A percentile compares a stretch with the other conserved stretches of the same genome.
Evolutionary conservation across 2,113 vertebrate species (phyloP).

Genomic region (Festucalex cinctus): DNA sequence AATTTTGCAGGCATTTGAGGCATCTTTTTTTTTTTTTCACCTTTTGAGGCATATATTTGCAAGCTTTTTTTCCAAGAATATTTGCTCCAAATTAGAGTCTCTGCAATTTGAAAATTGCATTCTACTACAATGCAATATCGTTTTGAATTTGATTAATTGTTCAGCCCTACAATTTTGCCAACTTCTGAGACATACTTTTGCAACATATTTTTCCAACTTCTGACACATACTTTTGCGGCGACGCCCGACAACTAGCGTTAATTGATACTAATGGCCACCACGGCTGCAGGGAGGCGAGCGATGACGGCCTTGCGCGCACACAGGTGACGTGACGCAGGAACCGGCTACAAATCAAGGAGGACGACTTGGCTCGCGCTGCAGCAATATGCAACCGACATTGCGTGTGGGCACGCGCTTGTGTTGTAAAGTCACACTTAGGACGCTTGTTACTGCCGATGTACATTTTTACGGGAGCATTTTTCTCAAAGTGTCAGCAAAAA

Average conservation of each 20-base stretch:
- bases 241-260: constrained; percentile 55
- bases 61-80: too few species aligned
- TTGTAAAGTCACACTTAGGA: constrained; percentile 15
- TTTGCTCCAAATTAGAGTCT: too few species aligned
- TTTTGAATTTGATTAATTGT: too few species aligned
- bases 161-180: too few species aligned
- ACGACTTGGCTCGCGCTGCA: constrained; percentile 25
- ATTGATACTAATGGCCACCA: constrained; percentile 69
- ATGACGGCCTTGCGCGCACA: constrained; percentile 42
- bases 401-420: not conserved
- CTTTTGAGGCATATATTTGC: too few species aligned
- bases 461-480: not conserved
- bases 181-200: too few species aligned
- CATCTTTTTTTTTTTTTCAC: too few species aligned
- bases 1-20: too few species aligned
- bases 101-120: too few species aligned
- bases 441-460: constrained; percentile 8
- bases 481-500: constrained; percentile 13
- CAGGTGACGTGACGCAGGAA: constrained; percentile 25
- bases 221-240: constrained; percentile 19
- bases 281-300: constrained; percentile 56
- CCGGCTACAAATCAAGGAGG: constrained; percentile 56
- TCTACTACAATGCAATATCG: too few species aligned
- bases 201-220: not conserved
- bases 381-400: constrained; percentile 18